Base-by-base conservation (phyloP, 1,140 invertebrate genomes). In the Atopsyche davidsoni region DNA sequence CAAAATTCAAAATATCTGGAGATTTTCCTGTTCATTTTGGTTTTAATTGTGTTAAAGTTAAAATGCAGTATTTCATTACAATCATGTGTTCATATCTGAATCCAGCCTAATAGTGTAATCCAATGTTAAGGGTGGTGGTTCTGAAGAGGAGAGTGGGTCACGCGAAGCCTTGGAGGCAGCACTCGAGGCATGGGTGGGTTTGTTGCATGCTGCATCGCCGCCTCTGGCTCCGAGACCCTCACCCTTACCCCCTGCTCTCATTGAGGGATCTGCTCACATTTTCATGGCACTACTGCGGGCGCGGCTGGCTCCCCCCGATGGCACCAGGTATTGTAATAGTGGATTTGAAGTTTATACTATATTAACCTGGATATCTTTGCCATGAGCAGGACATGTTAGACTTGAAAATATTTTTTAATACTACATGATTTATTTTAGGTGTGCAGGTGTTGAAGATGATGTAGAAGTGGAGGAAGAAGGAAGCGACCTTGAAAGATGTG, bases 221-320 rank as follows among this genome's bases (percentile, higher is more conserved):
- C 79, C 80, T 11, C 25, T 41, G 19, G 13, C 28, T 22, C 79
- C 79, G 13, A 58, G 67, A 3, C 75, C 78, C 57, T 72, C 72
- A 56, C 78, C 62, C 40, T 67, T 75, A 44, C 70, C 75, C 52
- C 75, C 72, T 55, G 65, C 72, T 2, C 68, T 72, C 42, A 66
- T 72, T 45, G 64, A 71, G 54, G 44, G 61, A 16, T 68, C 70
- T 10, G 56, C 64, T 1, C 70, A 75, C 55, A 77, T 93, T 53
- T 91, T 94, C 65, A 85, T 89, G 62, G 82, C 79, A 7, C 92
- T 90, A 63, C 60, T 94, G n/a, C 80, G 86, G 59, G 86, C 81
- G 59, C 85, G 92, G 69, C 68, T 94, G 40, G 81, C 83, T 22
- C 79, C 86, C 10, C 90, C 89, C 1, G 85, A 92, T 65, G 91